Evolutionary conservation across 2,113 vertebrate genomes (phyloP).

Genomic region (Hyaena hyaena): DNA sequence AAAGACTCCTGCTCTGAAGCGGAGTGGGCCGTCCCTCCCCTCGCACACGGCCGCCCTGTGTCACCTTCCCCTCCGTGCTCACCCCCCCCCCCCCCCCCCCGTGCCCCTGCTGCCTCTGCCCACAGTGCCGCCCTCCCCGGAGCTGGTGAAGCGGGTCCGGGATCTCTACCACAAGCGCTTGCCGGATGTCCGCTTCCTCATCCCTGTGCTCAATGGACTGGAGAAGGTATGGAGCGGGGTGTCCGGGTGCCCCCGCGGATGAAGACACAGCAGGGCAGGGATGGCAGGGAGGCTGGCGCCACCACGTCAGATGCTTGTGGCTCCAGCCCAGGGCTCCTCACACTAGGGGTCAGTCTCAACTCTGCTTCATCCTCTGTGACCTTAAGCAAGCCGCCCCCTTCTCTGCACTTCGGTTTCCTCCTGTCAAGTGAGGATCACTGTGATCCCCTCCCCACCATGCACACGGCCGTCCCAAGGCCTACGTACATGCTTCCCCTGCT

Average conservation of each 20-base stretch:
- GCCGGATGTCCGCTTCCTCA: slow-evolving; percentile 95
- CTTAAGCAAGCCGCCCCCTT: background rate
- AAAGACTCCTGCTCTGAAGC: background rate
- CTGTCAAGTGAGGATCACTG: background rate
- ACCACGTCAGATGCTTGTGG: background rate
- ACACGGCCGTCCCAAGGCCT: background rate
- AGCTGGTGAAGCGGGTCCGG: slow-evolving; percentile 95
- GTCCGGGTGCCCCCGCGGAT: fast-evolving
- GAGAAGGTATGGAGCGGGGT: slow-evolving; percentile 89
- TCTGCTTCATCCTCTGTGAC: background rate
- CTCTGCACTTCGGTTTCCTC: background rate
- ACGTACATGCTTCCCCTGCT: too few species aligned
- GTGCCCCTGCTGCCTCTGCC: fast-evolving
- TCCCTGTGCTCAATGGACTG: slow-evolving; percentile 96
- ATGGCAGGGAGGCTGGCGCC: fast-evolving
- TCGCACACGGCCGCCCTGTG: background rate
- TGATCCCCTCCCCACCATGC: background rate
- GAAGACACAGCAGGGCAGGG: fast-evolving
- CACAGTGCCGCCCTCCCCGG: slow-evolving; percentile 94
- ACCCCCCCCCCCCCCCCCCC: too few species aligned
- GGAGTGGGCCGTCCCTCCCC: background rate
- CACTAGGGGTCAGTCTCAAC: fast-evolving
- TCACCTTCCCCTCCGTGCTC: background rate
- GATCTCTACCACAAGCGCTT: slow-evolving; percentile 98
- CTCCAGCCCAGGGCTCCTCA: background rate